Base-by-base conservation (phyloP, 53 echinoderm and acorn worm genomes). In the Mesocentrotus franciscanus region DNA sequence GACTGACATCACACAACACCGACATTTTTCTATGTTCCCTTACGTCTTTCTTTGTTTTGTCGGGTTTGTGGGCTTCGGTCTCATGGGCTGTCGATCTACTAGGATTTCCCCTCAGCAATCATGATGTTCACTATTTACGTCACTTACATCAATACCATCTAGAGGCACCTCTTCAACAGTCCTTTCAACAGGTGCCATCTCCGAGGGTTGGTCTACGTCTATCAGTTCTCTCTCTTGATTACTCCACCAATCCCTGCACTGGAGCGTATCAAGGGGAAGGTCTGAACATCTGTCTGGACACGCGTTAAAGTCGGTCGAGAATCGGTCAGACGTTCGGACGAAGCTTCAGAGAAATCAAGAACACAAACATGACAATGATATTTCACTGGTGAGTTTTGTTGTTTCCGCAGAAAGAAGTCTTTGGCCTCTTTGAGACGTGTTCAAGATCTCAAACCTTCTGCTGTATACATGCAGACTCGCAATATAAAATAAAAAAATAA, bases 231-330 rank as follows among this genome's bases (percentile, higher is more conserved):
- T 32, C 27, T 5, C 13, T 30, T 93, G 93, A 5, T 49, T 22
- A 13, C 11, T 32, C 93, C 93, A 93, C 93, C 93, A 93, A 72
- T 72, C 76, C 5, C 49, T 72, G 30, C 93, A 93, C 59, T 76
- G 76, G 8, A 78, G 78, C 8, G 26, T 26, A 32, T 93, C 76
- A 10, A 27, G 93, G 17, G 74, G 74, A 49, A 56, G 49, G 75
- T 93, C 76, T 12, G 93, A 72, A 59, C 93, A 93, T 3, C 93
- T 24, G 57, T 93, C 14, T 30, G 78, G 93, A 32, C 93, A 93
- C n/a, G 76, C 93, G 16, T 68, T 64, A 0, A 17, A 34, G 92
- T 92, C 71, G 26, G 62, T 24, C 10, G 34, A 61, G 39, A 92
- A 92, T 30, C 92, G 62, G 17, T 36, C 62, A 92, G 24, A 33